phyloP scores from a whole-genome alignment of 2,113 vertebrate genomes.

The Notarius lentiginosus region DNA sequence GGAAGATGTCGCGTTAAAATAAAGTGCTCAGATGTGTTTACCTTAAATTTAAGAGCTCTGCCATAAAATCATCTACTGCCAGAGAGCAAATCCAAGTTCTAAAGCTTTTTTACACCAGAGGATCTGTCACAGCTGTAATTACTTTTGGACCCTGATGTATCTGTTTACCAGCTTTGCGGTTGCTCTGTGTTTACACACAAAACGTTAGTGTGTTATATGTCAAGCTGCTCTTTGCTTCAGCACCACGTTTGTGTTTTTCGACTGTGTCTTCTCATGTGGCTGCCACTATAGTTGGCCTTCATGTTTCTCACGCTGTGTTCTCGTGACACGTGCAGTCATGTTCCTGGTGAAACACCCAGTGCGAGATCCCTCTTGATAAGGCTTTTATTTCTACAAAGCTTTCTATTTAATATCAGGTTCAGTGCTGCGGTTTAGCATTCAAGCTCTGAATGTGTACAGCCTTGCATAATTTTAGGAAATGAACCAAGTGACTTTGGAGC shows the following conservation, averaged over 20 bases:
- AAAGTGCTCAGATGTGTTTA: constrained; percentile 13
- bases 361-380: constrained; percentile 24
- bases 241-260: background rate
- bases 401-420: constrained; percentile 36
- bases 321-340: constrained; percentile 20
- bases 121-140: constrained; percentile 24
- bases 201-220: background rate
- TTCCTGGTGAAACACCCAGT: constrained; percentile 18
- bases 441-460: constrained; percentile 38
- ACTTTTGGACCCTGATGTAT: constrained; percentile 28
- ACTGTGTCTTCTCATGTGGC: background rate
- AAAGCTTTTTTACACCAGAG: constrained; percentile 21
- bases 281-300: constrained; percentile 17
- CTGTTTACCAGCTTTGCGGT: constrained; percentile 3
- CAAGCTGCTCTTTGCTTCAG: background rate
- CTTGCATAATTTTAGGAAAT: constrained; percentile 67
- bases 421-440: constrained; percentile 12
- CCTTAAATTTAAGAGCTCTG: background rate
- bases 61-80: constrained; percentile 9
- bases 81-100: background rate
- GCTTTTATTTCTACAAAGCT: constrained; percentile 5
- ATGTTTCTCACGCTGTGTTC: constrained; percentile 11
- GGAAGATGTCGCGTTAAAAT: background rate
- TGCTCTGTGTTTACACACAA: constrained; percentile 1
- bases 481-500: constrained; percentile 71